Conservation (phyloP, 2,888 invertebrate species). For the Didymodactylos carnosus region DNA sequence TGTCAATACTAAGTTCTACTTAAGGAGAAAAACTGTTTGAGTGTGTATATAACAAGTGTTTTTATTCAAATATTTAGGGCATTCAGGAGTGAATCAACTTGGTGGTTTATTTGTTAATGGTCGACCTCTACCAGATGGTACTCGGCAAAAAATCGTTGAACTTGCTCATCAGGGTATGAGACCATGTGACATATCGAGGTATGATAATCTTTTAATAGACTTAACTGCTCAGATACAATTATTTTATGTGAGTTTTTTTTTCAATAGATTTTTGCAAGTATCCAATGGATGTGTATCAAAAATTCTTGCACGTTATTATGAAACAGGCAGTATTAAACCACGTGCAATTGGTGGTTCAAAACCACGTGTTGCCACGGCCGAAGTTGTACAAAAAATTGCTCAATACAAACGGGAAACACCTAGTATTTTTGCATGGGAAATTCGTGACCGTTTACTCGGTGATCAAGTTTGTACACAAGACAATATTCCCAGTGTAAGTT, state of each 20-base stretch:
- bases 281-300: slow-evolving; percentile 90
- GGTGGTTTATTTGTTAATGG: slow-evolving; percentile 17
- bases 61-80: neutral
- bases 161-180: slow-evolving; percentile 15
- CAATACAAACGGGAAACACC: slow-evolving; percentile 87
- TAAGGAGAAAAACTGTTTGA: no score
- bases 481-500: slow-evolving; percentile 69
- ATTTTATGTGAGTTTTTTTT: no score
- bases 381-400: slow-evolving; percentile 73
- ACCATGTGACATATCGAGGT: slow-evolving; percentile 17
- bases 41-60: neutral
- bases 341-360: slow-evolving; percentile 88
- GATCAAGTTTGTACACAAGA: slow-evolving; percentile 84
- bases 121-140: slow-evolving; percentile 16
- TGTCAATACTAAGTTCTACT: no score
- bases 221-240: no score
- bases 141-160: slow-evolving; percentile 16
- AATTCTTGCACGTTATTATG: slow-evolving; percentile 81
- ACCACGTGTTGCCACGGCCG: slow-evolving; percentile 66
- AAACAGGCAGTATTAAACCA: slow-evolving; percentile 83
- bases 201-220: no score
- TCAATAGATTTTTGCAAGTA: slow-evolving; percentile 50
- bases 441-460: slow-evolving; percentile 69
- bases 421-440: slow-evolving; percentile 95
- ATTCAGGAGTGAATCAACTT: slow-evolving; percentile 16